phyloP scores from a whole-genome alignment of 2,888 invertebrate genomes.

The Megamerina dolium region DNA sequence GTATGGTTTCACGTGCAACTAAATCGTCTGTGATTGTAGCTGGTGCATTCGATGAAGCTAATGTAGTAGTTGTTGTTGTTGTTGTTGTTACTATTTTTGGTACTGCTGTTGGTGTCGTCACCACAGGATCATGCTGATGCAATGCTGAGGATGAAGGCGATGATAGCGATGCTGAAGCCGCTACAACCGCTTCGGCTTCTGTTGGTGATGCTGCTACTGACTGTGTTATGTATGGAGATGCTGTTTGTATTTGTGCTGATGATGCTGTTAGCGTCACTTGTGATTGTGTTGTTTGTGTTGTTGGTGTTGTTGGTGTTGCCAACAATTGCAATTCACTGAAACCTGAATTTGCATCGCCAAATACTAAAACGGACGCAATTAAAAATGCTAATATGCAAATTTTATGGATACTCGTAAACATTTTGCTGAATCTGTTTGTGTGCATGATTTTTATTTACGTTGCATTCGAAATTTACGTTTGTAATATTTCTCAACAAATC shows the following conservation, averaged over 20 bases:
- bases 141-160: not conserved
- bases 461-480: no score
- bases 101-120: slow-evolving; percentile 6
- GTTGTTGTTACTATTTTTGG: slow-evolving; percentile 16
- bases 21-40: slow-evolving; percentile 19
- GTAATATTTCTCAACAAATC: no score
- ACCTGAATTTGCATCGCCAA: slow-evolving; percentile 16
- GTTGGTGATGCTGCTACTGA: not conserved
- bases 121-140: not conserved
- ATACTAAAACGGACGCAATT: slow-evolving; percentile 26
- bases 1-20: slow-evolving; percentile 2
- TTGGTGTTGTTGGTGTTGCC: slow-evolving; percentile 9
- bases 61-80: slow-evolving; percentile 15
- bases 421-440: no score
- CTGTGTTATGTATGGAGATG: not conserved
- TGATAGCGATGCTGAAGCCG: not conserved
- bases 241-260: slow-evolving; percentile 7
- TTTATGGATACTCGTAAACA: slow-evolving; percentile 28
- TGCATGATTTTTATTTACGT: no score
- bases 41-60: slow-evolving; percentile 21
- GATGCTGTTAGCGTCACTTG: slow-evolving; percentile 8
- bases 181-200: not conserved
- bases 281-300: slow-evolving; percentile 10
- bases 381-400: slow-evolving; percentile 34
- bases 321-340: not conserved